A percentile compares a stretch with the other conserved stretches of the same genome.
phyloP scores from a whole-genome alignment of 2,888 invertebrate genomes.

The Leptopilina myrica region DNA sequence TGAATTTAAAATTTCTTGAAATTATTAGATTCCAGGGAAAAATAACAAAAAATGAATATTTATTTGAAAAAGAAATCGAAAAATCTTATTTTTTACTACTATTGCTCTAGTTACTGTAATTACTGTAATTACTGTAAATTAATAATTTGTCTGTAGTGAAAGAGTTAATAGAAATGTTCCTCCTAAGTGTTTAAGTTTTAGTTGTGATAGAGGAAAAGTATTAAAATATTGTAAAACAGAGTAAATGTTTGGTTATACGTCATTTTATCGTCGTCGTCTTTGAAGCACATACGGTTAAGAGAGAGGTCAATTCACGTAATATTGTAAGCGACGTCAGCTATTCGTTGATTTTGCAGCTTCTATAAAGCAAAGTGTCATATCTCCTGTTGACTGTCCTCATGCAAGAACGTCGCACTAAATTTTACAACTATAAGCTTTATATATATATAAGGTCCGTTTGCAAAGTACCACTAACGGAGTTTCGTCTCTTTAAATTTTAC shows the following conservation, averaged over 20 bases:
- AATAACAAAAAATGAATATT: too few species aligned
- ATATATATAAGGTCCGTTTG: constrained; percentile 15
- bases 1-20: too few species aligned
- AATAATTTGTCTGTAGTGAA: too few species aligned
- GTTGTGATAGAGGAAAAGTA: too few species aligned
- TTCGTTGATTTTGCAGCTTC: constrained; percentile 11
- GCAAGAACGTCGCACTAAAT: constrained; percentile 9
- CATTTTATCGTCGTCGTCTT: background rate
- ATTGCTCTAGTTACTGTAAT: too few species aligned
- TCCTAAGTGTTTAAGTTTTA: too few species aligned
- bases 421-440: constrained; percentile 1
- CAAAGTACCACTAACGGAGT: constrained; percentile 20
- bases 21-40: too few species aligned
- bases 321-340: background rate
- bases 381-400: background rate
- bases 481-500: constrained; percentile 21
- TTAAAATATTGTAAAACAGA: background rate
- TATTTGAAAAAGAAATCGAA: too few species aligned
- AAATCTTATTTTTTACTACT: too few species aligned
- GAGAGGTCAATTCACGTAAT: background rate
- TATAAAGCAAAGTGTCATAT: constrained; percentile 5
- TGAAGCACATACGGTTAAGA: background rate
- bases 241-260: background rate
- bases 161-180: too few species aligned
- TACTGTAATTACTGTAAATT: too few species aligned